A percentile compares a stretch with the other conserved stretches of the same genome.
Evolutionary conservation across 2,113 vertebrate species (phyloP).

Genomic region (Tor tambroides): DNA sequence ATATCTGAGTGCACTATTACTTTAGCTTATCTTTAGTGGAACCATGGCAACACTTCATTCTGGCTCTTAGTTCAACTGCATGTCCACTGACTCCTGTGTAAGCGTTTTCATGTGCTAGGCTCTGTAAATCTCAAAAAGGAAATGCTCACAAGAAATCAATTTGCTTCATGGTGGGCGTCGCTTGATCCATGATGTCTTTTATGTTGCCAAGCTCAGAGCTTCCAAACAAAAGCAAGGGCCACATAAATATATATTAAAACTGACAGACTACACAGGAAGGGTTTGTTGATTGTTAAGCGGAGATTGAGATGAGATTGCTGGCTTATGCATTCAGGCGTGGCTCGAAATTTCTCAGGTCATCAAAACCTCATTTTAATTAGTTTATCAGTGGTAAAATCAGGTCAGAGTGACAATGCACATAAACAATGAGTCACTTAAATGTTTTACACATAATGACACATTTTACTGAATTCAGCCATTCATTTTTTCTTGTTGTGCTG

Average conservation of each 20-base stretch:
- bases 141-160: slow-evolving; percentile 8
- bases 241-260: background rate
- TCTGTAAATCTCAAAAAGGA: background rate
- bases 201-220: background rate
- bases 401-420: background rate
- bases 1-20: background rate
- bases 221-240: slow-evolving; percentile 1
- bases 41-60: slow-evolving; percentile 25
- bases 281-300: background rate
- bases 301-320: background rate
- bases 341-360: background rate
- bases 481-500: background rate
- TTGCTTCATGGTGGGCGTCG: background rate
- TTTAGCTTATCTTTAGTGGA: background rate
- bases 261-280: background rate
- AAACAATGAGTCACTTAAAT: background rate
- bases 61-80: background rate
- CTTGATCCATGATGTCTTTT: slow-evolving; percentile 17
- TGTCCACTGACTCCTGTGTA: background rate
- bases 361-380: background rate
- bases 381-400: slow-evolving; percentile 1
- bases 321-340: background rate
- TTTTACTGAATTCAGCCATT: background rate
- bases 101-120: background rate
- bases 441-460: background rate